Evolutionary conservation across 2,888 invertebrate species (phyloP).

Genomic region (Athalia rosae): DNA sequence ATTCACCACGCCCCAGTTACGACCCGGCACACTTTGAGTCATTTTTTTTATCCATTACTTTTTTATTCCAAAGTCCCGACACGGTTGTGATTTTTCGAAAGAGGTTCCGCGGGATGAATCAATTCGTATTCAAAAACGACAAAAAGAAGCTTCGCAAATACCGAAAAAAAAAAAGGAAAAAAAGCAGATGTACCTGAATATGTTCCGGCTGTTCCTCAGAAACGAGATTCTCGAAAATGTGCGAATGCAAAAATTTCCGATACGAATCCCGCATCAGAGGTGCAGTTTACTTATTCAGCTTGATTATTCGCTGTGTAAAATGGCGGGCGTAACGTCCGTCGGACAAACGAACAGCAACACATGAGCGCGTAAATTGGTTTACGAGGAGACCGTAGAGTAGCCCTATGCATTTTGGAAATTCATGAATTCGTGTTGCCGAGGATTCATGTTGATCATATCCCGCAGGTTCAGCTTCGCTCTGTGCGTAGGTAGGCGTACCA

Average conservation of each 20-base stretch:
- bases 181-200: no score
- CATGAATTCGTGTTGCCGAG: slow-evolving; percentile 10
- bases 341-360: neutral
- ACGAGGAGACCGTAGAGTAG: neutral
- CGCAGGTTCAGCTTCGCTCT: neutral
- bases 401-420: neutral
- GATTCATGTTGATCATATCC: slow-evolving; percentile 23
- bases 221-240: slow-evolving; percentile 3
- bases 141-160: neutral
- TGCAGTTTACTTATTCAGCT: neutral
- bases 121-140: slow-evolving; percentile 21
- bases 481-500: neutral
- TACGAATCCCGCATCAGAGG: neutral
- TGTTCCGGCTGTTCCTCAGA: neutral
- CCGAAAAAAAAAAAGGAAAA: neutral
- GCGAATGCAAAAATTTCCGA: neutral
- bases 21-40: neutral
- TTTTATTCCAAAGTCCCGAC: neutral
- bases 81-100: slow-evolving; percentile 19
- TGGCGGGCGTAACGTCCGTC: neutral
- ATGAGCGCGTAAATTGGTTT: neutral
- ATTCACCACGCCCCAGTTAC: neutral
- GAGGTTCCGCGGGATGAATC: neutral
- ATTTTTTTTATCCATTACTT: neutral
- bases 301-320: neutral